Evolutionary conservation across 2,888 invertebrate genomes (phyloP).

Genomic region (Lasioglossum pauxillum): DNA sequence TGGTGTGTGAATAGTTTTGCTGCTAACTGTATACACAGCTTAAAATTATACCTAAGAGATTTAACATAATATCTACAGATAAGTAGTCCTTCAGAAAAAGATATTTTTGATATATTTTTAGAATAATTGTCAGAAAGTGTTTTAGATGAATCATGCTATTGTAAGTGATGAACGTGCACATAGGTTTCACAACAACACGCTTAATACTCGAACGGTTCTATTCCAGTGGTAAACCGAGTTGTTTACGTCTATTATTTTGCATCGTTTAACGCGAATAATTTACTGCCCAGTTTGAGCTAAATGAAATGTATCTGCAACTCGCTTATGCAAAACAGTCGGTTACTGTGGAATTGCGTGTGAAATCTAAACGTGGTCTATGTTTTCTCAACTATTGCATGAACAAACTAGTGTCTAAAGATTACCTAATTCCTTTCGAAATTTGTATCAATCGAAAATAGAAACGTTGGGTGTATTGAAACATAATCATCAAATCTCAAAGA

Average conservation of each 20-base stretch:
- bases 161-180: neutral
- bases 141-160: neutral
- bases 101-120: no score
- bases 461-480: neutral
- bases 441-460: neutral
- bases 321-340: neutral
- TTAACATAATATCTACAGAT: no score
- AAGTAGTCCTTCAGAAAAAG: no score
- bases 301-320: conserved; percentile 3
- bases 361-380: neutral
- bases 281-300: neutral
- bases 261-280: conserved; percentile 5
- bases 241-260: conserved; percentile 5
- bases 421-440: neutral
- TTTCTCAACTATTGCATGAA: neutral
- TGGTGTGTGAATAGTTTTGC: no score
- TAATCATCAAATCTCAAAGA: neutral
- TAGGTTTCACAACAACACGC: neutral
- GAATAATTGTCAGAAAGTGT: no score
- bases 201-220: neutral
- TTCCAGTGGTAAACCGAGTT: neutral
- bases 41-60: no score
- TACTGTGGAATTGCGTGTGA: neutral
- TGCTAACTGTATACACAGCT: no score
- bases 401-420: neutral